phyloP scores from a whole-genome alignment of 2,113 vertebrate species.

The Sylvietta virens region DNA sequence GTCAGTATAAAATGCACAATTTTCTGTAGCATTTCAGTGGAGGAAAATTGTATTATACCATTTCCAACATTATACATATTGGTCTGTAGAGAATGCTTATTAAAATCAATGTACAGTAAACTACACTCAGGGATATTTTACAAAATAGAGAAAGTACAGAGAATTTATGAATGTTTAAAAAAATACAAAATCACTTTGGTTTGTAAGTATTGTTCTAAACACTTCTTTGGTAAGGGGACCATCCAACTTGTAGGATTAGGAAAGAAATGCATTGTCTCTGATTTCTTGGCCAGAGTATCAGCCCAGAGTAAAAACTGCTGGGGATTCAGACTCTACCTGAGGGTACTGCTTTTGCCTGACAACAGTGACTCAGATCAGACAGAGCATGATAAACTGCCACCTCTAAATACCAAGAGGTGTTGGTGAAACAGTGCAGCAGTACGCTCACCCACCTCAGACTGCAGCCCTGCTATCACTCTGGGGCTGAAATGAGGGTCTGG shows the following conservation, averaged over 20 bases:
- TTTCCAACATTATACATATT: constrained; percentile 74
- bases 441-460: no score
- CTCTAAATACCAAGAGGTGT: neutral
- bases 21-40: constrained; percentile 71
- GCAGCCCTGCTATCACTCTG: neutral
- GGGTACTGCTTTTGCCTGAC: neutral
- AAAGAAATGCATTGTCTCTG: neutral
- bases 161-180: neutral
- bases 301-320: neutral
- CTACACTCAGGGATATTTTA: constrained; percentile 60
- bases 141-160: constrained; percentile 52
- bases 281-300: neutral
- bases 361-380: neutral
- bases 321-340: neutral
- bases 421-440: neutral
- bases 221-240: neutral
- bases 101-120: constrained; percentile 78
- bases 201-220: constrained; percentile 13
- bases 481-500: neutral
- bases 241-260: neutral
- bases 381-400: neutral
- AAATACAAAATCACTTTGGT: neutral
- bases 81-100: constrained; percentile 73
- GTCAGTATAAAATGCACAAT: constrained; percentile 73
- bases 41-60: constrained; percentile 74